phyloP scores from a whole-genome alignment of 2,797 vertebrate genomes.

The Siniperca obscura region DNA sequence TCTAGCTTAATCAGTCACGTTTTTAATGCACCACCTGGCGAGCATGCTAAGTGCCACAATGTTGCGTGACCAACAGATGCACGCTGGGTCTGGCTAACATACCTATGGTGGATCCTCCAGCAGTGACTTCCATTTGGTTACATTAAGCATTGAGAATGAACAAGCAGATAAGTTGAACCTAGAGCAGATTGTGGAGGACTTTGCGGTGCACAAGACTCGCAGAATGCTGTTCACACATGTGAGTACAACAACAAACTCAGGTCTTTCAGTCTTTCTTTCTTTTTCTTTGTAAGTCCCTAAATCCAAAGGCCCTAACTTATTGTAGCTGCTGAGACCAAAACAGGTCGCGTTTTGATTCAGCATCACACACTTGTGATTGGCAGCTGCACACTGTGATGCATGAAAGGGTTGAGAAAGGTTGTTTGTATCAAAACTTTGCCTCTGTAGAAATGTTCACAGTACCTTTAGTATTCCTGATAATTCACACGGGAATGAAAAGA shows the following conservation, averaged over 20 bases:
- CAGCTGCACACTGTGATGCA: background rate
- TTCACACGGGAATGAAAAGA: constrained; percentile 20
- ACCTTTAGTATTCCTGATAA: background rate
- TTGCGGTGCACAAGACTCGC: too few species aligned
- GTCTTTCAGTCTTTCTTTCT: background rate
- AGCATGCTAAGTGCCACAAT: too few species aligned
- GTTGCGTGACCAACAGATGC: background rate
- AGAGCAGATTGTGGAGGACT: too few species aligned
- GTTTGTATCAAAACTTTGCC: background rate
- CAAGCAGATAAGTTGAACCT: too few species aligned
- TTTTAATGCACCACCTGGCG: too few species aligned
- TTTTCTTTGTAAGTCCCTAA: background rate
- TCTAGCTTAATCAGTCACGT: too few species aligned
- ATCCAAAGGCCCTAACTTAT: background rate
- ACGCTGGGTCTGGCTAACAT: background rate
- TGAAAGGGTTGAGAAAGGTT: background rate
- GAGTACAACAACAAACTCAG: too few species aligned
- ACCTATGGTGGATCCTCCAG: background rate
- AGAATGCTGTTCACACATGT: too few species aligned
- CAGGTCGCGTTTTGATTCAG: background rate
- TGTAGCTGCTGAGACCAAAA: background rate
- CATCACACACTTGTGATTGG: background rate
- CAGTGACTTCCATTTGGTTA: background rate
- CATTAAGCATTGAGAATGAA: background rate
- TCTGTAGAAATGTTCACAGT: background rate